Base-by-base conservation (phyloP, 1,140 invertebrate species). In the Drosophila kohkoa region DNA sequence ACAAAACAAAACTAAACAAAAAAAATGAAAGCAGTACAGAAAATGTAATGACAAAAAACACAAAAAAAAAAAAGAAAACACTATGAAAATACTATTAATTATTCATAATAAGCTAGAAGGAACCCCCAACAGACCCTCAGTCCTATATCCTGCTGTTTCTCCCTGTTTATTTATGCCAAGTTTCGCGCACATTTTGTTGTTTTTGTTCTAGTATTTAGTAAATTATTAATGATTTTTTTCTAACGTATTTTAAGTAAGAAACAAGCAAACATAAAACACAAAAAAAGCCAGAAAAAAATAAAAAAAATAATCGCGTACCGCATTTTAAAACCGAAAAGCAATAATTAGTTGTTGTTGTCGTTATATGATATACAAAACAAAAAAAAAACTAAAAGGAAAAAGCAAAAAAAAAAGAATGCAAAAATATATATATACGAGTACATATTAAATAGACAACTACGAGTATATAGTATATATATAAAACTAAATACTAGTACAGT, bases 301-400 rank as follows among this genome's bases (percentile, higher is more conserved):
- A 59, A 52, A 67, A 70, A 67, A 82, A 70, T 64, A 64, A 60
- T 68, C 63, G 51, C 77, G 63, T 75, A 82, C 69, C 72, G 77
- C 75, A 86, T 87, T 81, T 81, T 82, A 79, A 87, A 88, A 88
- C 85, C 78, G 81, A 89, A 88, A 89, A 88, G 85, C 85, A 88
- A 88, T 88, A 88, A 88, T 88, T 88, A 88, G 77, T 88, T 88
- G 83, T 87, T 87, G 83, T 88, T 88, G 83, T 88, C 83, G 83
- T 88, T 88, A 88, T 87, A 73, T 75, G 63, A 88, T 80, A 87
- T 88, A 88, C 66, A 88, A 45, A 51, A 35, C 49, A 69, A 43
- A 54, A 74, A 77, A 69, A 68, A 49, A 63, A 64, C 51, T 60
- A 77, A 62, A 55, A 65, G 75, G 16, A 46, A 15, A 65, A 28